Percentiles rank a stretch among this genome's conserved stretches.
These are phyloP conservation scores for Noctua pronuba DNA, from an alignment of 2,888 invertebrate genomes.

Conservation along the genomic window DNA sequence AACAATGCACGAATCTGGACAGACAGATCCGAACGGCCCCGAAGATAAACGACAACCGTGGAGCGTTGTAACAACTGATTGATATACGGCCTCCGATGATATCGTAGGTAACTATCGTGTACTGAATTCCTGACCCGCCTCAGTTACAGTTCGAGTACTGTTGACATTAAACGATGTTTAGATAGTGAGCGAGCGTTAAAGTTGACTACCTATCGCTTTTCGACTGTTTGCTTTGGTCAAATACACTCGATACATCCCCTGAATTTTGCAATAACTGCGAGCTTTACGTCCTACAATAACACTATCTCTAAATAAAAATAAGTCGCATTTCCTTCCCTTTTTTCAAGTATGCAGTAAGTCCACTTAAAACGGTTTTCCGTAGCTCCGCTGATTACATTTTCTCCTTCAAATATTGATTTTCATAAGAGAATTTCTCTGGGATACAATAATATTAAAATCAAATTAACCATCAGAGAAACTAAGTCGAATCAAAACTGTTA, in stretches of 20 bases:
- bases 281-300: slow-evolving; percentile 60
- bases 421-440: slow-evolving; percentile 9
- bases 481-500: slow-evolving; percentile 62
- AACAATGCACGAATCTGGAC: slow-evolving; percentile 90
- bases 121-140: slow-evolving; percentile 86
- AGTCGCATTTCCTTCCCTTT: slow-evolving; percentile 30
- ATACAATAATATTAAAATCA: slow-evolving; percentile 44
- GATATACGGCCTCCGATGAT: slow-evolving; percentile 88
- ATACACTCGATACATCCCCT: slow-evolving; percentile 66
- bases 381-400: slow-evolving; percentile 16
- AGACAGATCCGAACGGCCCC: slow-evolving; percentile 86
- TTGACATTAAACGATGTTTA: slow-evolving; percentile 88
- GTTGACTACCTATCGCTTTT: slow-evolving; percentile 76
- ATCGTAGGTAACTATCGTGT: slow-evolving; percentile 82
- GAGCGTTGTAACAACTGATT: slow-evolving; percentile 89
- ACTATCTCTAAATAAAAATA: slow-evolving; percentile 61
- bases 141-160: slow-evolving; percentile 87
- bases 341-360: slow-evolving; percentile 32
- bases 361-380: slow-evolving; percentile 17
- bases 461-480: slow-evolving; percentile 62
- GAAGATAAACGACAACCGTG: slow-evolving; percentile 90
- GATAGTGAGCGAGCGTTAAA: slow-evolving; percentile 80
- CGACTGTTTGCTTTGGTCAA: slow-evolving; percentile 78
- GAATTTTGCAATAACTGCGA: slow-evolving; percentile 66
- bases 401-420: slow-evolving; percentile 11